Evolutionary conservation across 2,888 invertebrate genomes (phyloP).

Genomic region (Acanthosepion esculentum): DNA sequence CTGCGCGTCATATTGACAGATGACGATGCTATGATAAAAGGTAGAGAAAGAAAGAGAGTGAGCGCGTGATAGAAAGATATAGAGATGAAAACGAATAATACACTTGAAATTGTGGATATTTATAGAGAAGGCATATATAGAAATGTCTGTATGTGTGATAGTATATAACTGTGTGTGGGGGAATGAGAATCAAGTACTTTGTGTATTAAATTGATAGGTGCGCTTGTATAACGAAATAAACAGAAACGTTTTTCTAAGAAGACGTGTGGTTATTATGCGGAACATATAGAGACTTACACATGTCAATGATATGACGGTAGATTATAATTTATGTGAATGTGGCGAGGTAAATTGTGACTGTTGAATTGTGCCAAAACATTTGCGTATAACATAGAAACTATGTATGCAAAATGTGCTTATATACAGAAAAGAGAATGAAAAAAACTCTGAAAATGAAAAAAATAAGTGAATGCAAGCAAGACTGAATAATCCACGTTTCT

Average conservation of each 20-base stretch:
- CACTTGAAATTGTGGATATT: not conserved
- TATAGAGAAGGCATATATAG: not conserved
- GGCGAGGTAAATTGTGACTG: too few species aligned
- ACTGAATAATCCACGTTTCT: too few species aligned
- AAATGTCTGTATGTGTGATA: not conserved
- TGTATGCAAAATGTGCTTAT: too few species aligned
- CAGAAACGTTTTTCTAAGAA: not conserved
- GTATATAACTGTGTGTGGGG: not conserved
- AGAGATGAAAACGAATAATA: not conserved
- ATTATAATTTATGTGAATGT: not conserved
- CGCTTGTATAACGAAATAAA: not conserved
- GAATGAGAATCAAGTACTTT: not conserved
- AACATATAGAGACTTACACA: too few species aligned
- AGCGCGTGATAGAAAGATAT: not conserved
- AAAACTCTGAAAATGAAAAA: too few species aligned
- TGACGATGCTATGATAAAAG: not conserved
- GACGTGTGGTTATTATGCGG: not conserved
- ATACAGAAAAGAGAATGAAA: too few species aligned
- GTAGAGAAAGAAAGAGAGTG: not conserved
- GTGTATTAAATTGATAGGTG: not conserved
- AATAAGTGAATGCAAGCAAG: too few species aligned
- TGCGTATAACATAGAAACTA: too few species aligned
- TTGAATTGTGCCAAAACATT: too few species aligned
- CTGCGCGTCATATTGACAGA: not conserved
- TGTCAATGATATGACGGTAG: not conserved